A percentile compares a stretch with the other conserved stretches of the same genome.
Conservation (phyloP, 2,888 invertebrate species). For the Diaphora mendica region DNA sequence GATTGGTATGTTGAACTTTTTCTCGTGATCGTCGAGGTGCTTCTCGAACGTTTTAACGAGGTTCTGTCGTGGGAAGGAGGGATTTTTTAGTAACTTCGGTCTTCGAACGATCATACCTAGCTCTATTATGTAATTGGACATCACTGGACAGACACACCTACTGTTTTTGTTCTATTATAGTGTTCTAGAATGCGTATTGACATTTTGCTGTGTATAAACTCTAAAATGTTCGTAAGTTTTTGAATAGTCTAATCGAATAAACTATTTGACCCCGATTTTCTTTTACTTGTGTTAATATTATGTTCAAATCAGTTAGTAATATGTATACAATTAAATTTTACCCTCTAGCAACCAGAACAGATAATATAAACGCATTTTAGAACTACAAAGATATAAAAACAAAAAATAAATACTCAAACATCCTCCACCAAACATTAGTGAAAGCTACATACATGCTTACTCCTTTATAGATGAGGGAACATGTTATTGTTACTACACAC, state of each 20-base stretch:
- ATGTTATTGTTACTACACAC: not conserved
- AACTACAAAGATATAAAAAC: slow-evolving; percentile 9
- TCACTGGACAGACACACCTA: slow-evolving; percentile 15
- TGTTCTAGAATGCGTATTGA: slow-evolving; percentile 12
- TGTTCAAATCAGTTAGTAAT: not conserved
- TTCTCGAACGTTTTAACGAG: slow-evolving; percentile 71
- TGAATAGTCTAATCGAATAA: not conserved
- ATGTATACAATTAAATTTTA: not conserved
- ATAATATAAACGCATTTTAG: slow-evolving; percentile 21
- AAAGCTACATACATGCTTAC: slow-evolving; percentile 43
- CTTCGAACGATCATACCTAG: slow-evolving; percentile 6
- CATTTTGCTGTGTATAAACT: not conserved
- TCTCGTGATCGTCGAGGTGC: slow-evolving; percentile 80
- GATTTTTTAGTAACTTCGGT: slow-evolving; percentile 19
- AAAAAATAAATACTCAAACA: not conserved
- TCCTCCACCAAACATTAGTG: slow-evolving; percentile 40
- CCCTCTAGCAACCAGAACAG: not conserved
- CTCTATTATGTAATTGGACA: not conserved
- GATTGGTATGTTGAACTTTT: slow-evolving; percentile 74
- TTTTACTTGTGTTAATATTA: not conserved
- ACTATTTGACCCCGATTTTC: not conserved
- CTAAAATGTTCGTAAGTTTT: not conserved
- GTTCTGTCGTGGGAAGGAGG: slow-evolving; percentile 60
- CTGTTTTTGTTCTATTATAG: slow-evolving; percentile 1
- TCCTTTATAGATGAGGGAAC: slow-evolving; percentile 9